Base-by-base conservation (phyloP, 1,140 invertebrate species). In the Oryzaephilus surinamensis region DNA sequence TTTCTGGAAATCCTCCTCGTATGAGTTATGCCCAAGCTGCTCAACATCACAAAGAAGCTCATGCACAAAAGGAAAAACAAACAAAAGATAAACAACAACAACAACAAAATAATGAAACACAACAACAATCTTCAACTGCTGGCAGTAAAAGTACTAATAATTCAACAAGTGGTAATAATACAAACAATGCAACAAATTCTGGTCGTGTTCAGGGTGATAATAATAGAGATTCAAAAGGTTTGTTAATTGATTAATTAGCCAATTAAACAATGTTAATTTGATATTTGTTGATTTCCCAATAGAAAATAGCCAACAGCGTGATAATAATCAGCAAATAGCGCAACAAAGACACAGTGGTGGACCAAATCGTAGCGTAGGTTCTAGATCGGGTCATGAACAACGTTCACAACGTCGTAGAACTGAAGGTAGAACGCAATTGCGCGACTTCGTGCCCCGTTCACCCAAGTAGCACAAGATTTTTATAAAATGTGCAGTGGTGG, bases 11-110 rank as follows among this genome's bases (percentile, higher is more conserved):
- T 49, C 69, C 69, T 48, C 71, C 71, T 45, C 70, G 77, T 61
- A 71, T 84, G 57, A 85, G 82, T 62, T 87, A 86, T 70, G 83
- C 83, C 50, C 82, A 86, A 71, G 83, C 86, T 59, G 82, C 83
- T 46, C 81, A 83, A 54, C 77, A 81, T 55, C 73, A 75, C 60
- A 76, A 76, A 49, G 73, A 77, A 50, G 54, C 54, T 55, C 65
- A 63, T 61, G 35, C 39, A 14, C 67, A 66, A 63, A 68, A 65
- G 58, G 67, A 58, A 63, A 69, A 69, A 57, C 50, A 46, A 58
- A 62, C 36, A 56, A 68, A 55, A 63, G 62, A 52, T 59, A 68
- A 55, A 58, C 57, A 56, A 62, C 61, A 13, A n/a, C 34, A 6
- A 20, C 41, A 43, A 15, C 10, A 24, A n/a, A 11, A 24, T 6